Base-by-base conservation (phyloP, 2,113 vertebrate genomes). In the Nyctereutes procyonoides region DNA sequence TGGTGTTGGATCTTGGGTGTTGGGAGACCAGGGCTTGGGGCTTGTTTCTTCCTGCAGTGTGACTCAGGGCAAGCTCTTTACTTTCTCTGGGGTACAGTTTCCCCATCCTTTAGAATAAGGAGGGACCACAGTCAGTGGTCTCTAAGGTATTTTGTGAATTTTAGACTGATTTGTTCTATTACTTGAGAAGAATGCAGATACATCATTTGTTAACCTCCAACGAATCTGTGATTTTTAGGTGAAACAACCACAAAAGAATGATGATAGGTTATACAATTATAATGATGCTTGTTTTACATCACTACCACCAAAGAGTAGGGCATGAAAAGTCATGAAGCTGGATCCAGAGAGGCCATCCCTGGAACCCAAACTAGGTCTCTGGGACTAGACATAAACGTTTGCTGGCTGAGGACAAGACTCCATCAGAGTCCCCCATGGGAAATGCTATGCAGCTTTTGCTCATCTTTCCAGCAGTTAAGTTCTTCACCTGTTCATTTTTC, bases 111-210 rank as follows among this genome's bases (percentile, higher is more conserved):
- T 95, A 93, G 96, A 92, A 96, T 67, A 76, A 92, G 35, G 65
- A 93, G 20, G n/a, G 26, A 48, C 53, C 35, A 38, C 20, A 87
- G 89, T 87, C 53, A 55, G 79, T 80, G 79, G 58, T 55, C 92
- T 96, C 83, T 67, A 38, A 92, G 69, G 62, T 88, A 55, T 96
- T 96, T 93, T 77, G 48, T 58, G 62, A 69, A 15, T 63, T 95
- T 94, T 67, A 94, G 88, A 60, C 58, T 79, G 73, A 96, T 95
- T 96, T 67, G 90, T 96, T 92, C 62, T 84, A 30, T 82, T 93
- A 65, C 55, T 80, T 76, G 92, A 90, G 63, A 89, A 96, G 92
- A 94, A 93, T 83, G 88, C 60, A 90, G 93, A 90, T 77, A 67
- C 85, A 93, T 81, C 56, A 71, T 85, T 87, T 56, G 22, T 56